phyloP scores from a whole-genome alignment of 2,113 vertebrate species.

The Typhlomys cinereus region DNA sequence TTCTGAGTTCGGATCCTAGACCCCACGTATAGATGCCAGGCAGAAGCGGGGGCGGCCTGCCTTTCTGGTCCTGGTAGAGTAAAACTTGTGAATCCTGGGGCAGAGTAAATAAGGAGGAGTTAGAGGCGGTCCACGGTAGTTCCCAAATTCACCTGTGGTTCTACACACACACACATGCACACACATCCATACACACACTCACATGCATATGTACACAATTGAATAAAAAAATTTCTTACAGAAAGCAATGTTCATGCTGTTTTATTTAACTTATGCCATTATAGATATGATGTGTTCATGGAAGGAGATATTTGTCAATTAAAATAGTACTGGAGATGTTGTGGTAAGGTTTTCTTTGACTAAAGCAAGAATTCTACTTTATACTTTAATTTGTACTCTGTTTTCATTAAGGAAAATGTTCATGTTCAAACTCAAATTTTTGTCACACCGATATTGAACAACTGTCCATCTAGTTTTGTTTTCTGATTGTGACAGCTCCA shows the following conservation, averaged over 20 bases:
- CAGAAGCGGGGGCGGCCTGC: too few species aligned
- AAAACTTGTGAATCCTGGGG: too few species aligned
- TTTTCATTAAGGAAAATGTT: not conserved
- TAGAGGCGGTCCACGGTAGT: too few species aligned
- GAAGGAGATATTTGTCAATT: not conserved
- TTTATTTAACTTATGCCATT: not conserved
- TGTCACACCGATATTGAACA: not conserved
- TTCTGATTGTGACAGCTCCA: not conserved
- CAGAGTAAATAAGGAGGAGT: too few species aligned
- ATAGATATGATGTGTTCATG: not conserved
- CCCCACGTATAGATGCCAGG: too few species aligned
- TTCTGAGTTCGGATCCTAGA: too few species aligned
- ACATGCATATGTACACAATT: too few species aligned
- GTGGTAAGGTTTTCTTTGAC: not conserved
- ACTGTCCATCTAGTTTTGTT: not conserved
- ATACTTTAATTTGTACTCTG: not conserved
- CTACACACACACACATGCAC: too few species aligned
- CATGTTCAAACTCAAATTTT: not conserved
- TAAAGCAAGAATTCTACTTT: not conserved
- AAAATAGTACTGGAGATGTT: not conserved
- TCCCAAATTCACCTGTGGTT: too few species aligned
- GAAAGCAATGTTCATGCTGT: not conserved
- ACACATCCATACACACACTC: too few species aligned
- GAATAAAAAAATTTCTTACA: too few species aligned
- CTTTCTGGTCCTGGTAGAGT: too few species aligned